Evolutionary conservation across 2,797 vertebrate species (phyloP).

Genomic region (Pipistrellus pygmaeus): DNA sequence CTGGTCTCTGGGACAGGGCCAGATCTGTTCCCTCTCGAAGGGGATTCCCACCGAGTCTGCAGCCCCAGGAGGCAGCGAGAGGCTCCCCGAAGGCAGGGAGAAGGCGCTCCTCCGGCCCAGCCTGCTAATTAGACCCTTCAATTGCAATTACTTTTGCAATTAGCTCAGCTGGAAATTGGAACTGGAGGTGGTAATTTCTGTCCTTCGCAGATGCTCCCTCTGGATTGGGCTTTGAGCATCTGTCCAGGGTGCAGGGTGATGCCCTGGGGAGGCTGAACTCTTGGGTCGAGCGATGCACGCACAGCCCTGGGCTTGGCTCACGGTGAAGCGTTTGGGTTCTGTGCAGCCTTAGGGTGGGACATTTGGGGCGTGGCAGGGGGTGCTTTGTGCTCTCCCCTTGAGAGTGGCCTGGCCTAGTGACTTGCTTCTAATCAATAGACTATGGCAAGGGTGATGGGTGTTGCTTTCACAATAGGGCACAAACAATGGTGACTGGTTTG

Average conservation of each 20-base stretch:
- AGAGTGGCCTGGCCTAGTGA: not conserved
- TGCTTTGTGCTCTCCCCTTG: not conserved
- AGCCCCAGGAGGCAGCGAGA: constrained; percentile 9
- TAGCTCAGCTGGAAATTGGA: constrained; percentile 88
- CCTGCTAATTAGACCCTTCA: constrained; percentile 87
- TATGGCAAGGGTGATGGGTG: not conserved
- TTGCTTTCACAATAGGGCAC: not conserved
- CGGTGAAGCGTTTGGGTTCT: not conserved
- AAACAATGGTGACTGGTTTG: not conserved
- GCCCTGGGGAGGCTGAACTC: not conserved
- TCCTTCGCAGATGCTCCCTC: constrained; percentile 50
- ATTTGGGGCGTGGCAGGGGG: too few species aligned
- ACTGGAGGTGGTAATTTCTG: constrained; percentile 84
- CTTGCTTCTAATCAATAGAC: not conserved
- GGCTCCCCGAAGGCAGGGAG: constrained; percentile 73
- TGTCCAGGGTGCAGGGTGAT: not conserved
- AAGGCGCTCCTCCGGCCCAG: constrained; percentile 81
- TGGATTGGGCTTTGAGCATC: constrained; percentile 35
- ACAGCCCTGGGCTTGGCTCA: not conserved
- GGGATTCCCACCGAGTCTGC: not conserved
- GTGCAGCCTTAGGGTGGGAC: not conserved
- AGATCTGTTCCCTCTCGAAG: not conserved
- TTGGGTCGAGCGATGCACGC: rapidly evolving
- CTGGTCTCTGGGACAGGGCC: not conserved
- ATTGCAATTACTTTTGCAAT: constrained; percentile 89